phyloP scores from a whole-genome alignment of 2,113 vertebrate species.

The Brachionichthys hirsutus region DNA sequence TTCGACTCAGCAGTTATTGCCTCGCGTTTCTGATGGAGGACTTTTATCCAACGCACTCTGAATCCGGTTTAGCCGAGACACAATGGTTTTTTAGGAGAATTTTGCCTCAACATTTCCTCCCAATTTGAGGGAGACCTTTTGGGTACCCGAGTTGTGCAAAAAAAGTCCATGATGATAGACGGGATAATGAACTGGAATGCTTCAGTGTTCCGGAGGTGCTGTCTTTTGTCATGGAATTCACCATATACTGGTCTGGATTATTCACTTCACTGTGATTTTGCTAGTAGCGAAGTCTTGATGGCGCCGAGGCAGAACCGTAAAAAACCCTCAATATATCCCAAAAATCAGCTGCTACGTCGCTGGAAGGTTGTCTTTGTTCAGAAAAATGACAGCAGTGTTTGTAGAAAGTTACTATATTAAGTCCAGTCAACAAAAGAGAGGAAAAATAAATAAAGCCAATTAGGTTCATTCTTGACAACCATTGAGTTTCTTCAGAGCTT shows the following conservation, averaged over 20 bases:
- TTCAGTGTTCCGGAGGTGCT: background rate
- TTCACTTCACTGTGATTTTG: constrained; percentile 42
- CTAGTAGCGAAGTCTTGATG: constrained; percentile 14
- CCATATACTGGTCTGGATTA: constrained; percentile 2
- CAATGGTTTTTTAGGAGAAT: constrained; percentile 20
- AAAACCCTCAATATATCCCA: background rate
- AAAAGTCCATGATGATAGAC: constrained; percentile 4
- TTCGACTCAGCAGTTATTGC: constrained; percentile 48
- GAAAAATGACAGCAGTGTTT: too few relatives aligned
- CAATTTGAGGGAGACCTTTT: constrained; percentile 1
- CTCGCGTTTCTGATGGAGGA: constrained; percentile 49
- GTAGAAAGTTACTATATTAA: too few relatives aligned
- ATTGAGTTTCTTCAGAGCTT: constrained; percentile 23
- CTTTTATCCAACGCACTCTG: constrained; percentile 38
- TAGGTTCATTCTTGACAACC: constrained; percentile 33
- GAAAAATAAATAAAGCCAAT: background rate
- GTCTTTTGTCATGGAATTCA: constrained; percentile 9
- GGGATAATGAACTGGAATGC: background rate
- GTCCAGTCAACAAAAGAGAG: background rate
- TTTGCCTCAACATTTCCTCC: constrained; percentile 34
- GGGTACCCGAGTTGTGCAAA: background rate
- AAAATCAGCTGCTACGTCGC: too few relatives aligned
- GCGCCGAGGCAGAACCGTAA: background rate
- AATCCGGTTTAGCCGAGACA: constrained; percentile 40
- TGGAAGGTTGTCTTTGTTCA: too few relatives aligned